Base-by-base conservation (phyloP, 1,140 invertebrate genomes). In the Lucilia cuprina region DNA sequence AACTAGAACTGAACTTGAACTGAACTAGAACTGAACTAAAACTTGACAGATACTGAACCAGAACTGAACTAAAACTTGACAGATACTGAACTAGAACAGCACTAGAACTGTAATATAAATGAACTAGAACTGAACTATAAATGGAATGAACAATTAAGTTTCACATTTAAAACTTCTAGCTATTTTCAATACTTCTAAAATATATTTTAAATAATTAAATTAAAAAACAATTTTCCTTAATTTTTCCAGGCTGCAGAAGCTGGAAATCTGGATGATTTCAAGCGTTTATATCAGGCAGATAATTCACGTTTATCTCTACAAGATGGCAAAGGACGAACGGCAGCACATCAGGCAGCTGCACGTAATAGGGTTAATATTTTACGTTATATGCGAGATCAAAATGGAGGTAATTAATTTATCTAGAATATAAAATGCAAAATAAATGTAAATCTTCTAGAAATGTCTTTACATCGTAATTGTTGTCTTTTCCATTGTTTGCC, bases 261-360 rank as follows among this genome's bases (percentile, higher is more conserved):
- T 87, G 96, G 96, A 8, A 96, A 96, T 89, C 91, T 96, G 21
- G 95, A 96, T 82, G 95, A 96, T 88, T 96, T 97, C 87, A 94
- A 94, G 87, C 91, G 94, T 1, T 91, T 97, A 3, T 96, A 94
- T 87, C 91, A 94, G 47, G 93, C 92, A 34, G 95, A 97, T 82
- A 94, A 94, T 0, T 91, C 92, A 2, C 92, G 95, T n/a, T 91
- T 97, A 1, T 88, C 92, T 0, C 92, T 96, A 1, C 91, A 92
- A 84, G 96, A 97, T 92, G 93, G 92, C 5, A 93, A 94, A 82
- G 96, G 96, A 1, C 93, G 95, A 85, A 94, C 94, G 0, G 94
- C 95, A 1, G 93, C 95, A 5, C 96, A 97, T 91, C 95, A 96
- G 88, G 96, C 96, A 1, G 95, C 96, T 0, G 93, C 94, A 3